These are phyloP conservation scores for Catharus bicknelli DNA, from an alignment of 2,113 vertebrate species.

Conservation along the genomic window DNA sequence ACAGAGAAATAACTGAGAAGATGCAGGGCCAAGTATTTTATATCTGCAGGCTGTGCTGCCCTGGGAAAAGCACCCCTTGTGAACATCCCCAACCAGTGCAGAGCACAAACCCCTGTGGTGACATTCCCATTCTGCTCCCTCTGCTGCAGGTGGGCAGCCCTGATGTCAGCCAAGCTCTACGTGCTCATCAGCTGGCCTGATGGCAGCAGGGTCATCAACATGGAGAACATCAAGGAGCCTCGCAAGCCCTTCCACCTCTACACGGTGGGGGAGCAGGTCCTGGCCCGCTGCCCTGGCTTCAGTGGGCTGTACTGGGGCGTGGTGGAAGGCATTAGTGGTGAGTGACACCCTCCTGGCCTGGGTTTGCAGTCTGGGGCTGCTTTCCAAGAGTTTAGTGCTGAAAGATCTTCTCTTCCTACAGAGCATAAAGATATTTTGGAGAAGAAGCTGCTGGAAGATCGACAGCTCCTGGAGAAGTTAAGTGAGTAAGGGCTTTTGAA, in stretches of 20 bases:
- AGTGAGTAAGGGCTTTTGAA: conserved; percentile 36
- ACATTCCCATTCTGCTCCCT: background rate
- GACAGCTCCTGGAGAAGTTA: conserved; percentile 39
- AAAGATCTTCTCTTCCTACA: background rate
- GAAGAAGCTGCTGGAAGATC: conserved; percentile 54
- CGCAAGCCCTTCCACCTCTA: conserved; percentile 66
- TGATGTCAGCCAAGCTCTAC: conserved; percentile 34
- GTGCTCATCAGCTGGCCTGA: conserved; percentile 63
- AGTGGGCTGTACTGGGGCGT: conserved; percentile 52
- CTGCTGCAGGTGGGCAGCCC: background rate
- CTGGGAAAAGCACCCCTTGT: accelerated
- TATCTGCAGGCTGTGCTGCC: background rate
- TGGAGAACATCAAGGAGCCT: conserved; percentile 67
- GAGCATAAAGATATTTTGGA: conserved; percentile 52
- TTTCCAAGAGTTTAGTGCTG: background rate
- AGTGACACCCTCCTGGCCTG: background rate
- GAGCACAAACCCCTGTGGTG: accelerated
- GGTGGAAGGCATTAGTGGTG: conserved; percentile 62
- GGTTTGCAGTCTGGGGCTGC: background rate
- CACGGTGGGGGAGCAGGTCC: conserved; percentile 33
- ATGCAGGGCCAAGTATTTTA: background rate
- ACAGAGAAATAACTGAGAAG: background rate
- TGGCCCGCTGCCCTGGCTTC: conserved; percentile 60
- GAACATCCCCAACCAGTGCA: accelerated
- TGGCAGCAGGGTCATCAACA: conserved; percentile 62